Evolutionary conservation across 2,888 invertebrate genomes (phyloP).

Genomic region (Malthinus flaveolus): DNA sequence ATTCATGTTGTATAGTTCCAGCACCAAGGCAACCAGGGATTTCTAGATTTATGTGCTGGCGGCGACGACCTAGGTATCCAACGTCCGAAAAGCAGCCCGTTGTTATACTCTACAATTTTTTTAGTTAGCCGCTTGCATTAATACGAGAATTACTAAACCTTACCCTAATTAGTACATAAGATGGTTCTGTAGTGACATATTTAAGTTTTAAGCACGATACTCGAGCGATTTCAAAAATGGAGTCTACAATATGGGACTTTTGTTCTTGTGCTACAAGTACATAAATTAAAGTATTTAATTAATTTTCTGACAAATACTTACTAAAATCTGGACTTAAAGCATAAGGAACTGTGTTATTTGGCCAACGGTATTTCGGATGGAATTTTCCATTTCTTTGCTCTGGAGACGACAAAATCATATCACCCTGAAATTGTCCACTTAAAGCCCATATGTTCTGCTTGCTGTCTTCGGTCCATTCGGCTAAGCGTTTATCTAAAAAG

Average conservation of each 20-base stretch:
- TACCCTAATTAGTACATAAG: slow-evolving; percentile 8
- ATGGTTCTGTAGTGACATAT: background rate
- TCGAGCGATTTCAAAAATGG: background rate
- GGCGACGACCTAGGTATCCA: slow-evolving; percentile 7
- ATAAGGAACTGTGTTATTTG: background rate
- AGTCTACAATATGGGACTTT: background rate
- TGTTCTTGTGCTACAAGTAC: background rate
- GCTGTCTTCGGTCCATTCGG: too few species aligned
- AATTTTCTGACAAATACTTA: background rate
- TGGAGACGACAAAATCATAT: background rate
- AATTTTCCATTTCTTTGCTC: background rate
- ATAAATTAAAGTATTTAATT: background rate
- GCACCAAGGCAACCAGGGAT: slow-evolving; percentile 57
- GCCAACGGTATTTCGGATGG: background rate
- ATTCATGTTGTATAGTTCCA: slow-evolving; percentile 74
- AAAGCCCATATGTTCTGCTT: too few species aligned
- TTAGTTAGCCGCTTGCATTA: background rate
- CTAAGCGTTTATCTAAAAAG: too few species aligned
- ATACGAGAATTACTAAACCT: background rate
- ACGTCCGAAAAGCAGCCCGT: slow-evolving; percentile 22
- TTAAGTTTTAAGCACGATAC: slow-evolving; percentile 3
- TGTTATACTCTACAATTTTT: background rate
- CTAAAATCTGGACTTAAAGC: background rate
- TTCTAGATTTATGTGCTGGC: background rate
- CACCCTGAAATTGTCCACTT: slow-evolving; percentile 11